phyloP scores from a whole-genome alignment of 2,888 invertebrate species.

The Drosophila birchii region DNA sequence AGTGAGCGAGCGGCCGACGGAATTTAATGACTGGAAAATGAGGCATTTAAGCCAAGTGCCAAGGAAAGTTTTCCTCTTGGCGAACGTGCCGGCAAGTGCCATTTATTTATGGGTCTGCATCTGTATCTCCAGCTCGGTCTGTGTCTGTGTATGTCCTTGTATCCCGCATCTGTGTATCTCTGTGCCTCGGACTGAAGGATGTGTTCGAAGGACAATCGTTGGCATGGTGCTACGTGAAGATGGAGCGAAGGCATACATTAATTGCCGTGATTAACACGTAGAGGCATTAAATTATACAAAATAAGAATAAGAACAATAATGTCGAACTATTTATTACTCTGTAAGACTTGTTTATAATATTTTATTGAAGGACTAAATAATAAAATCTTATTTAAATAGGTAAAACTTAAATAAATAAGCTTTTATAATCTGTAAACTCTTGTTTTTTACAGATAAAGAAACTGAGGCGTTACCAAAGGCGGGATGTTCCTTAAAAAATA shows the following conservation, averaged over 20 bases:
- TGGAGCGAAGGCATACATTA: constrained; percentile 61
- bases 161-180: constrained; percentile 18
- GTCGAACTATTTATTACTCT: constrained; percentile 13
- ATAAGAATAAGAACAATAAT: background rate
- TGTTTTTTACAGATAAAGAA: background rate
- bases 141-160: constrained; percentile 26
- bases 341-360: background rate
- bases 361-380: background rate
- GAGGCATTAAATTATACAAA: constrained; percentile 71
- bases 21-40: constrained; percentile 81
- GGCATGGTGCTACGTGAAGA: constrained; percentile 39
- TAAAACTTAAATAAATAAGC: background rate
- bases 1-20: constrained; percentile 61
- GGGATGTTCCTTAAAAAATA: too few species aligned
- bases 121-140: constrained; percentile 51
- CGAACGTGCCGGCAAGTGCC: constrained; percentile 66
- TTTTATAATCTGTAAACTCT: too few species aligned
- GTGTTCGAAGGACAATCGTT: constrained; percentile 33
- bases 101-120: constrained; percentile 69
- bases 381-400: background rate
- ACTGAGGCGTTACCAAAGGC: too few species aligned
- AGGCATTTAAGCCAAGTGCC: constrained; percentile 77
- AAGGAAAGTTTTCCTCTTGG: constrained; percentile 44
- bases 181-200: constrained; percentile 18
- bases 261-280: constrained; percentile 81